Evolutionary conservation across 2,797 vertebrate species (phyloP).

Genomic region (Sphenopsis melanotis): DNA sequence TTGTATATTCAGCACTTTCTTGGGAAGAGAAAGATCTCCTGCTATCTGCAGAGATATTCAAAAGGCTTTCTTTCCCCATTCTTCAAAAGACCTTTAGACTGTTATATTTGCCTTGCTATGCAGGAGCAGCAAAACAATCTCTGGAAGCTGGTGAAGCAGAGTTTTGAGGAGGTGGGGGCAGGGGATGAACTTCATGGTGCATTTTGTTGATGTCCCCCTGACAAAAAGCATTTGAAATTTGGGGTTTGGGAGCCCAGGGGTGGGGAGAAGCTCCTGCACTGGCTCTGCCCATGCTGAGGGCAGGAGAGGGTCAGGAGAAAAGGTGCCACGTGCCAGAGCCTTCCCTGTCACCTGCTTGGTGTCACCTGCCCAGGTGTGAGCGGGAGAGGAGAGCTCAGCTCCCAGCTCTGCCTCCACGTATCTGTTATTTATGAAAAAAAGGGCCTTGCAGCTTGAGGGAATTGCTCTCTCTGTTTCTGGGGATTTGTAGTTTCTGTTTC

Average conservation of each 20-base stretch:
- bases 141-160: background rate
- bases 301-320: background rate
- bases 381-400: background rate
- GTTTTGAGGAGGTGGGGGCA: background rate
- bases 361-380: background rate
- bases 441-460: background rate
- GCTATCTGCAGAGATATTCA: background rate
- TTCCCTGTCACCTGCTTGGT: fast-evolving
- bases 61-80: background rate
- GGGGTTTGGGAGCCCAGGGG: background rate
- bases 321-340: too few relatives aligned
- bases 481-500: background rate
- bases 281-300: fast-evolving
- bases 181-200: fast-evolving
- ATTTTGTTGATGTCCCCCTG: background rate
- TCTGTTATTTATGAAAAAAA: background rate
- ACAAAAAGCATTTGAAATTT: fast-evolving
- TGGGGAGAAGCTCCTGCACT: background rate
- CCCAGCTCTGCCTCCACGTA: background rate
- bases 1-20: background rate
- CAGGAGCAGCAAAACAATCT: background rate
- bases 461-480: background rate
- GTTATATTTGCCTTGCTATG: background rate
- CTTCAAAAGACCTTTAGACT: background rate
- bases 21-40: background rate